Conservation (phyloP, 2,113 vertebrate species). For the Chamaea fasciata region DNA sequence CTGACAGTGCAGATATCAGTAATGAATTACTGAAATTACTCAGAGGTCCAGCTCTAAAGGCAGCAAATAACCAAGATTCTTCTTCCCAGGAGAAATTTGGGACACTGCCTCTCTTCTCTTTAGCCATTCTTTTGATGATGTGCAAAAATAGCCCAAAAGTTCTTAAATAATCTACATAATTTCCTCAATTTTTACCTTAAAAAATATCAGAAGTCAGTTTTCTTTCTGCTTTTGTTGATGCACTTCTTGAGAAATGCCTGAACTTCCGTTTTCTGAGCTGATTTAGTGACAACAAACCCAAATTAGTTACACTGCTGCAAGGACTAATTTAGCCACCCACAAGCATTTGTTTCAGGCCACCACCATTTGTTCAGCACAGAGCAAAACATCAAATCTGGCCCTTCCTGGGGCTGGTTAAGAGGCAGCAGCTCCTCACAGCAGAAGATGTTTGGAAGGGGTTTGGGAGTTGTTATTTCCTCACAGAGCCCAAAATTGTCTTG, state of each 20-base stretch:
- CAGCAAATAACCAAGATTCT: not conserved
- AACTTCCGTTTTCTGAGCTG: not conserved
- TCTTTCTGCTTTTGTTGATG: not conserved
- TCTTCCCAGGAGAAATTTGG: not conserved
- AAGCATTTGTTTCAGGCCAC: conserved; percentile 1
- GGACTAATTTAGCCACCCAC: conserved; percentile 1
- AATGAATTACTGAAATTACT: not conserved
- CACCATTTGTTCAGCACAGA: not conserved
- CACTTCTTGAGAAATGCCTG: not conserved
- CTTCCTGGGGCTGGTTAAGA: not conserved
- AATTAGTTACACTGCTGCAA: not conserved
- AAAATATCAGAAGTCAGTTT: not conserved
- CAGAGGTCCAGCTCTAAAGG: not conserved
- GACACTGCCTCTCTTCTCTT: not conserved
- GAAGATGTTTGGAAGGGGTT: not conserved
- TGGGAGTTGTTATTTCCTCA: not conserved
- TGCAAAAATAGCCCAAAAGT: not conserved
- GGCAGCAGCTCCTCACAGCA: not conserved
- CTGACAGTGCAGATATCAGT: not conserved
- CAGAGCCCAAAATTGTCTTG: not conserved
- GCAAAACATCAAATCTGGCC: not conserved
- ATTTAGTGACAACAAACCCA: conserved; percentile 35
- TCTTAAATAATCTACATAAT: not conserved
- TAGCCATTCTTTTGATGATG: not conserved
- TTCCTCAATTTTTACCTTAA: not conserved